Evolutionary conservation across 2,888 invertebrate species (phyloP), one percentile per base, ranked within the genome.

Genomic region (Stegana nigrithorax): DNA sequence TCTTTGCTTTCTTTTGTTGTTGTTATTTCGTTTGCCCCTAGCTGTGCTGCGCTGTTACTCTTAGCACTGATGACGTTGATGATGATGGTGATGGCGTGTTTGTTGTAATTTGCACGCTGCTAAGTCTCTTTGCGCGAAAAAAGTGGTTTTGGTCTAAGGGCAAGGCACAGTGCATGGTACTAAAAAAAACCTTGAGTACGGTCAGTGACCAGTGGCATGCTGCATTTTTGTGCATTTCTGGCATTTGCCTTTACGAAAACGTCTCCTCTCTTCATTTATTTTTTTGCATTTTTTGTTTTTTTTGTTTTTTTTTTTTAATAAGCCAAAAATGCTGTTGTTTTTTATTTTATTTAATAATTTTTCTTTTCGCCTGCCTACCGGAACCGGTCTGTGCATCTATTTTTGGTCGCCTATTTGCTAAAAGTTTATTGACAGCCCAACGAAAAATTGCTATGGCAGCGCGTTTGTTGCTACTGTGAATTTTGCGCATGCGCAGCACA

Each of bases 331-430:
- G 6, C 17, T 39, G n/a, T 39, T 12, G 6, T 3, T 4, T n/a
- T 17, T 1, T 10, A 39, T 5, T 36, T n/a, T n/a, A n/a, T n/a
- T n/a, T n/a, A n/a, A n/a, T n/a, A n/a, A n/a, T n/a, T n/a, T n/a
- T n/a, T n/a, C n/a, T n/a, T n/a, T n/a, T n/a, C n/a, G n/a, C n/a
- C n/a, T n/a, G n/a, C n/a, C n/a, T n/a, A n/a, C n/a, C n/a, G 67
- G 65, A 75, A 80, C 80, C 76, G 75, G 75, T 80, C 76, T 78
- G 64, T 56, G 64, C 67, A 70, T 73, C 80, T 75, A 80, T 80
- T 75, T 75, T 80, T 75, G 79, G 81, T 72, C 23, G 62, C 68
- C 76, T 75, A 78, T 80, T 78, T 74, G 1, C 14, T 4, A 39
- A 39, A 39, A 50, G 23, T 50, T 50, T 50, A 50, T 50, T 50